Base-by-base conservation (phyloP, 2,113 vertebrate genomes). In the Puntigrus tetrazona region DNA sequence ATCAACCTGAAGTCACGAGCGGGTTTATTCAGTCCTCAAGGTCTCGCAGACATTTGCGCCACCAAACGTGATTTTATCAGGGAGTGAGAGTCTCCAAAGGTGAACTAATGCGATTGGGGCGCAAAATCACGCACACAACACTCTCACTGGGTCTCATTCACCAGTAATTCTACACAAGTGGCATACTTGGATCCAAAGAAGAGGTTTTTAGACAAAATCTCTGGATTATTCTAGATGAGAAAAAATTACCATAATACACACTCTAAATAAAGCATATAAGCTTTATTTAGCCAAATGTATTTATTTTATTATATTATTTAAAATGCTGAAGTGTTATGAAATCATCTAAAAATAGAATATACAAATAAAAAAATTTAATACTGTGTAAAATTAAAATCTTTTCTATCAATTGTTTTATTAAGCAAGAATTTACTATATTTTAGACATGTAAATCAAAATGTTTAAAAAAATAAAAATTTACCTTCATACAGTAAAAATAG, bases 1-100 rank as follows among this genome's bases (percentile, higher is more conserved):
- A 61, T 63, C 57, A 61, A 61, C 34, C 14, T 79, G n/a, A 79
- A 63, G 36, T 79, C 77, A 63, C 36, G 3, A 79, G 36, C 22
- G 8, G 36, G 13, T 41, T 79, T 38, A 45, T 63, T 29, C 50
- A 67, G 57, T 31, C 57, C 36, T 80, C 78, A 67, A 67, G 78
- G 78, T 50, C 78, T 67, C 4, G 3, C 16, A 31, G 25, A 31
- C 8, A 47, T 47, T 31, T 80, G 78, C 67, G 78, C 59, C 43
- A 25, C 41, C 59, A 47, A 80, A 67, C 2, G 7, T 29, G 78
- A 80, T 80, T 65, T 80, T 67, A 29, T 47, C 18, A 10, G 41
- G 16, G 1, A 80, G 41, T 22, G 27, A 5, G 16, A 80, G 25
- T 65, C 59, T 67, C 41, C 16, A 22, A 67, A 67, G 59, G 57